Evolutionary conservation across 2,113 vertebrate species (phyloP).

Genomic region (Corythornis vintsioides): DNA sequence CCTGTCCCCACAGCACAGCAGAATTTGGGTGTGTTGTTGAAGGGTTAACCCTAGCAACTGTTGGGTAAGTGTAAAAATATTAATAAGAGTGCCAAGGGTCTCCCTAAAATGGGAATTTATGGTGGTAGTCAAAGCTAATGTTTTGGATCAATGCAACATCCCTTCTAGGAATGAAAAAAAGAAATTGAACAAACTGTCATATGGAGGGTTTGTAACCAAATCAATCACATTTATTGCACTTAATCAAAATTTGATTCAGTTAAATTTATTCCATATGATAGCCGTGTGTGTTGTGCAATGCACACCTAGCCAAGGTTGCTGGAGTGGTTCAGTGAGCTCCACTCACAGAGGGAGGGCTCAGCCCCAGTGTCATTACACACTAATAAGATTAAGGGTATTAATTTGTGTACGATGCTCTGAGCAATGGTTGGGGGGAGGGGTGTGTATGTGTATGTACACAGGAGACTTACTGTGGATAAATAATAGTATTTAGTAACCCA

Average conservation of each 20-base stretch:
- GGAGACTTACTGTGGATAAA: neutral
- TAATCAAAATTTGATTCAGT: slow-evolving; percentile 67
- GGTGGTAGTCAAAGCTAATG: slow-evolving; percentile 55
- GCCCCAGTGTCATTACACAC: neutral
- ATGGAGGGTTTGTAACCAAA: slow-evolving; percentile 40
- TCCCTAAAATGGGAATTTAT: slow-evolving; percentile 59
- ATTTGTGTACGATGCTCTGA: neutral
- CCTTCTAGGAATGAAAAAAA: slow-evolving; percentile 56
- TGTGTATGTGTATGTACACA: no score
- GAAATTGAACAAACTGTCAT: slow-evolving; percentile 11
- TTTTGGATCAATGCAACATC: slow-evolving; percentile 62
- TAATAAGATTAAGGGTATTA: neutral
- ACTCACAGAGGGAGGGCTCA: neutral
- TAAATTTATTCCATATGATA: slow-evolving; percentile 72
- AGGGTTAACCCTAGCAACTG: slow-evolving; percentile 20
- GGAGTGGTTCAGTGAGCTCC: neutral
- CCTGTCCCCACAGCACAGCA: neutral
- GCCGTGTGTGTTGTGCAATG: neutral
- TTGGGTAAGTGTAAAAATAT: slow-evolving; percentile 56
- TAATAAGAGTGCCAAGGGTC: slow-evolving; percentile 25
- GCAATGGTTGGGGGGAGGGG: neutral
- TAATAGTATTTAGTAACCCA: neutral
- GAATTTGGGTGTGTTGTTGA: neutral
- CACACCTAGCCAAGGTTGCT: neutral
- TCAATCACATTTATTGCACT: slow-evolving; percentile 70